These are phyloP conservation scores for Anisognathus igniventris DNA, from an alignment of 2,797 vertebrate genomes.

Conservation along the genomic window DNA sequence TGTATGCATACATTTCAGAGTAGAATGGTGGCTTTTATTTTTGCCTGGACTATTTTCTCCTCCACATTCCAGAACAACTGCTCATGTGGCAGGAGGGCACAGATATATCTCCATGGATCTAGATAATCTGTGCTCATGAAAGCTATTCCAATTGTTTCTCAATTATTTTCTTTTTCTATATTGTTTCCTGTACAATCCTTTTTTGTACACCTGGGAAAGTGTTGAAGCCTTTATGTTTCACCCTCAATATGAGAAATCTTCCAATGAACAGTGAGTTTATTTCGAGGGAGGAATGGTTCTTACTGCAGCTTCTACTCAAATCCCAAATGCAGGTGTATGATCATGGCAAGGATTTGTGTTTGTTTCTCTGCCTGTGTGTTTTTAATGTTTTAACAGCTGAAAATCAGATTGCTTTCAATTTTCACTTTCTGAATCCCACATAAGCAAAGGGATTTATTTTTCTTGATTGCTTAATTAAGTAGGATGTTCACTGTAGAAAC, in stretches of 20 bases:
- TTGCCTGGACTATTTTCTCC: background rate
- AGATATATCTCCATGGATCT: background rate
- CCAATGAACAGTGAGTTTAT: background rate
- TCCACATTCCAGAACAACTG: background rate
- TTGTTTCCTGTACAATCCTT: background rate
- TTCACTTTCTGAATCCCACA: background rate
- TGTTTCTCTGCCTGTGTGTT: background rate
- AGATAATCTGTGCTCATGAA: background rate
- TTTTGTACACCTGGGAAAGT: background rate
- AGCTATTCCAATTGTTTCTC: background rate
- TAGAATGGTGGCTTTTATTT: background rate
- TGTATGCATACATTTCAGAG: background rate
- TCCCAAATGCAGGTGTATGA: background rate
- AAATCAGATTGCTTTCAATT: background rate
- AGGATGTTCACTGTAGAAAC: background rate
- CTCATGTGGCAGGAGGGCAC: background rate
- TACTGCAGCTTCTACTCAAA: background rate
- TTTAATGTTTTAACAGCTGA: background rate
- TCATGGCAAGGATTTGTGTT: background rate
- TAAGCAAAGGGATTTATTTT: constrained; percentile 48
- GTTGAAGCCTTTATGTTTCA: background rate
- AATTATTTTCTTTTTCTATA: background rate
- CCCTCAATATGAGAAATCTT: background rate
- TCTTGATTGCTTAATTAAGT: constrained; percentile 47
- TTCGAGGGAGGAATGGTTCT: background rate